Base-by-base conservation (phyloP, 2,113 vertebrate genomes). In the Perca schrenkii region DNA sequence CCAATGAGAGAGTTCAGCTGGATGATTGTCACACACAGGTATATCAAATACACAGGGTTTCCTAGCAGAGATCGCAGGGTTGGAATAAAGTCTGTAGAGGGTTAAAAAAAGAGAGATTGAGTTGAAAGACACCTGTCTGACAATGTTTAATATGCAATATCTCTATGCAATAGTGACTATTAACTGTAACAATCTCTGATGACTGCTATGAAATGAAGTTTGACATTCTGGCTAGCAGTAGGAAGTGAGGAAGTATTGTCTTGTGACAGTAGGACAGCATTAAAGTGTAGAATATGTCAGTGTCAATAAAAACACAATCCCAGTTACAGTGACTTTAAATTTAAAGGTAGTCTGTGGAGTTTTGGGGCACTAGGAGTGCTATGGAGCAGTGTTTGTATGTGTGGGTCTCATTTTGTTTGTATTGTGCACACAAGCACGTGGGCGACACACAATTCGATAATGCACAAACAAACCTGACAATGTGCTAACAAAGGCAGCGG, bases 41-140 rank as follows among this genome's bases (percentile, higher is more conserved):
- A 83, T 8, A 95, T 77, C 34, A 96, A 1, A 82, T 97, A 99
- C 6, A 97, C 88, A 16, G 86, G 92, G 88, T 97, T 96, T 69
- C 93, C 92, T 77, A 97, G 82, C 43, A 98, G 76, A 63, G 71
- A 94, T 82, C 96, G 97, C 91, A 98, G 74, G 62, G 97, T 96
- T 10, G 88, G 88, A 70, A 82, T 88, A 80, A 99, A 98, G 80
- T 94, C 98, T 99, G 92, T 43, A 89, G 93, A 40, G 47, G 22
- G 52, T 66, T 0, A 65, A 1, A n/a, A 52, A 46, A 43, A 43
- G 3, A 10, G 40, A 34, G 40, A 22, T 0, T 12, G 5, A 72
- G 16, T 7, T 50, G 4, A 54, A 72, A 77, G 21, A 62, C 2
- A 34, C 21, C 10, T 43, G 17, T 25, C 8, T 15, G 4, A 46